Evolutionary conservation across 2,113 vertebrate species (phyloP).

Genomic region (Sphyrna mokarran): DNA sequence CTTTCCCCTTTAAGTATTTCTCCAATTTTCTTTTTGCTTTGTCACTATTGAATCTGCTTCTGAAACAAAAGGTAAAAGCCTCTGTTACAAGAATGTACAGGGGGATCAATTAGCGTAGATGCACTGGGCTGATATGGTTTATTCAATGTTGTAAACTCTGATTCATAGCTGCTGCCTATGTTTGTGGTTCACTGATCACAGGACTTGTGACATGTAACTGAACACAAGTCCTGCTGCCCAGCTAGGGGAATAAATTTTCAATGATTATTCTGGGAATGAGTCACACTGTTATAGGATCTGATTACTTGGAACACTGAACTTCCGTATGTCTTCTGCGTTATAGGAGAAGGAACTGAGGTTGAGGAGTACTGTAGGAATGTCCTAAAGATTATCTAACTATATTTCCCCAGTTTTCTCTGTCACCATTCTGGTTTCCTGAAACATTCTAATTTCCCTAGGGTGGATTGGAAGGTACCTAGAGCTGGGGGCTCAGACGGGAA

Average conservation of each 20-base stretch:
- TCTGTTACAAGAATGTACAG: neutral
- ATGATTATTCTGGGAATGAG: neutral
- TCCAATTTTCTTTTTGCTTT: too few relatives aligned
- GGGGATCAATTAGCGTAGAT: neutral
- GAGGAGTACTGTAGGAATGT: neutral
- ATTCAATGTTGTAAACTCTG: neutral
- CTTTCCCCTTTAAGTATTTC: too few relatives aligned
- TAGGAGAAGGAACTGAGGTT: neutral
- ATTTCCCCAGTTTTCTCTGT: neutral
- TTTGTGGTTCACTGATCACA: neutral
- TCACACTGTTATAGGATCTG: neutral
- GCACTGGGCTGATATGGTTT: neutral
- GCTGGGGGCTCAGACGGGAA: too few relatives aligned
- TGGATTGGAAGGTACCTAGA: too few relatives aligned
- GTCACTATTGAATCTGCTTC: neutral
- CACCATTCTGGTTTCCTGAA: neutral
- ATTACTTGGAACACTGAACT: neutral
- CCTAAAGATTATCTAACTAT: neutral
- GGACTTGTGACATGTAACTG: neutral
- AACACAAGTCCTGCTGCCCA: neutral
- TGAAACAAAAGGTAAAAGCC: neutral
- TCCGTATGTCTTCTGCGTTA: neutral
- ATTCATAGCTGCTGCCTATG: neutral
- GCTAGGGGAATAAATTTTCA: neutral
- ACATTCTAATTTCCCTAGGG: too few relatives aligned